Conservation (phyloP, 1,140 invertebrate genomes). For the Galleria mellonella region DNA sequence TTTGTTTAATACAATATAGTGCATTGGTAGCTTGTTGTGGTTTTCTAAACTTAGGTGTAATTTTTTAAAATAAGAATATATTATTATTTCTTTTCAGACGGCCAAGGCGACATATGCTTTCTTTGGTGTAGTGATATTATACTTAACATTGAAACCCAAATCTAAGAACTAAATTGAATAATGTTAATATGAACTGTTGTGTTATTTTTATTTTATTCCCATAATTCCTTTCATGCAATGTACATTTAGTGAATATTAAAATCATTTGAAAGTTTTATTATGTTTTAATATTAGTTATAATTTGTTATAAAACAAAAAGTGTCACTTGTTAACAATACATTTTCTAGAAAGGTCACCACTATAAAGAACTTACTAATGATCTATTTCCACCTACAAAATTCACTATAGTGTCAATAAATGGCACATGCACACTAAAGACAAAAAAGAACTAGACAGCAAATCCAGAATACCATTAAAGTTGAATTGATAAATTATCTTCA, state of each 20-base stretch:
- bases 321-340: no score
- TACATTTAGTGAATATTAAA: constrained; percentile 39
- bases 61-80: no score
- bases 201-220: constrained; percentile 23
- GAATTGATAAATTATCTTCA: no score
- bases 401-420: no score
- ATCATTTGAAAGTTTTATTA: constrained; percentile 35
- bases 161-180: constrained; percentile 64
- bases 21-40: no score
- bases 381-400: background rate
- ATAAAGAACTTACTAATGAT: background rate
- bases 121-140: constrained; percentile 75
- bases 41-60: no score
- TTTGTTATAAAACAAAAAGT: no score
- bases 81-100: constrained; percentile 70
- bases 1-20: no score
- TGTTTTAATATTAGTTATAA: background rate
- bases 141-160: constrained; percentile 77
- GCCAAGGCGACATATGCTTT: constrained; percentile 79
- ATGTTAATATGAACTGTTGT: constrained; percentile 4
- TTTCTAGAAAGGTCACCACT: background rate
- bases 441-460: no score
- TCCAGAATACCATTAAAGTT: no score
- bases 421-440: no score
- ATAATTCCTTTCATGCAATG: constrained; percentile 29